Percentiles rank a stretch among this genome's conserved stretches.
Conservation (phyloP, 2,797 vertebrate genomes). For the Gadopsis marmoratus region DNA sequence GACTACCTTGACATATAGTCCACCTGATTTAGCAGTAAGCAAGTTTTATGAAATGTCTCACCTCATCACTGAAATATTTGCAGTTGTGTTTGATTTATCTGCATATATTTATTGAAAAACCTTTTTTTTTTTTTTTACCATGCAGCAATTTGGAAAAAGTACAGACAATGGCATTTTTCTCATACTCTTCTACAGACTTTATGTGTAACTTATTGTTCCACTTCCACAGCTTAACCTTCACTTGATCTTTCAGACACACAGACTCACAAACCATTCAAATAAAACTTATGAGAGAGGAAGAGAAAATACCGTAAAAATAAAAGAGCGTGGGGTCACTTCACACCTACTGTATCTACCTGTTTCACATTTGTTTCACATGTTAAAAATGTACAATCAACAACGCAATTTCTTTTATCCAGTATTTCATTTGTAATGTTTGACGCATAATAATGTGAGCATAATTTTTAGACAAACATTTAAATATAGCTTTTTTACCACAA, state of each 20-base stretch:
- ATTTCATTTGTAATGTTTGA: background rate
- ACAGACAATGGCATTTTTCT: background rate
- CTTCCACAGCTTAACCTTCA: constrained; percentile 29
- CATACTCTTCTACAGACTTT: background rate
- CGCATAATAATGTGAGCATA: background rate
- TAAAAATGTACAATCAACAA: background rate
- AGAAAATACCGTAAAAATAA: constrained; percentile 62
- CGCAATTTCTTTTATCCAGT: background rate
- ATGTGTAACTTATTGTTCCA: background rate
- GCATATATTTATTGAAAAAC: background rate
- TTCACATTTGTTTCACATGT: constrained; percentile 17
- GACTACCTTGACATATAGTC: constrained; percentile 29
- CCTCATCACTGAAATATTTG: background rate
- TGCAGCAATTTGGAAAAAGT: background rate
- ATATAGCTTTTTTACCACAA: too few relatives aligned
- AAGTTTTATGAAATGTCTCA: constrained; percentile 6
- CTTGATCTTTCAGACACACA: constrained; percentile 33
- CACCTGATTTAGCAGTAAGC: constrained; percentile 24
- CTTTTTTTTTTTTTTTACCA: background rate
- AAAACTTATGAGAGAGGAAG: constrained; percentile 72
- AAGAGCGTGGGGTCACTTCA: constrained; percentile 46
- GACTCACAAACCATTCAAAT: constrained; percentile 44
- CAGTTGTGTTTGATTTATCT: background rate
- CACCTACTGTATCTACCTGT: background rate
- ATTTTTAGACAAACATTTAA: background rate